Conservation (phyloP, 2,888 invertebrate genomes). For the Stramonita haemastoma region DNA sequence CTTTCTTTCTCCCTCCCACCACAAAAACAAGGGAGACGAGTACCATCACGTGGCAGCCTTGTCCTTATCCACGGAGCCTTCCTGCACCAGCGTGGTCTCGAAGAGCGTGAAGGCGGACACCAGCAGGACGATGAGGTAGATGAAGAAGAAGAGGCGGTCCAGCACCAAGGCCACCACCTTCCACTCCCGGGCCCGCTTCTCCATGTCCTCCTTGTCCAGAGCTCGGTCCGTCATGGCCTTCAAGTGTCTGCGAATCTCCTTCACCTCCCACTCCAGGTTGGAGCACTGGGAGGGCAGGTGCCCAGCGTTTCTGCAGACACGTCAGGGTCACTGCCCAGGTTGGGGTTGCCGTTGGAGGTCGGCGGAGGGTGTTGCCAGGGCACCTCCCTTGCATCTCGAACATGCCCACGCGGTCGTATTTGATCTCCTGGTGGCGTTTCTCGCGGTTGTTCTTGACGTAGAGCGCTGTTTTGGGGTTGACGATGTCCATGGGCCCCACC, state of each 20-base stretch:
- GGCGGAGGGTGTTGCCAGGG: slow-evolving; percentile 2
- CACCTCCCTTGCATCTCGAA: slow-evolving; percentile 59
- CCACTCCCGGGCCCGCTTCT: slow-evolving; percentile 73
- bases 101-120: slow-evolving; percentile 74
- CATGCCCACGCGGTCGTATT: slow-evolving; percentile 64
- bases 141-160: slow-evolving; percentile 74
- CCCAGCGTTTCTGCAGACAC: slow-evolving; percentile 45
- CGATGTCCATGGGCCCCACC: slow-evolving; percentile 46
- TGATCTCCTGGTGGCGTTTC: slow-evolving; percentile 56
- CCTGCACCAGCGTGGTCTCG: slow-evolving; percentile 53
- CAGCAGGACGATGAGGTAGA: slow-evolving; percentile 70
- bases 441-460: slow-evolving; percentile 49
- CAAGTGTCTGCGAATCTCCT: slow-evolving; percentile 69
- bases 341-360: slow-evolving; percentile 43
- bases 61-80: neutral
- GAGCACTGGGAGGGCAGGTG: slow-evolving; percentile 49
- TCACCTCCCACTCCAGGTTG: slow-evolving; percentile 69
- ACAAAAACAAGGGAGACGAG: neutral
- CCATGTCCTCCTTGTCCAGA: slow-evolving; percentile 65
- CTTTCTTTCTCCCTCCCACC: neutral
- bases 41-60: slow-evolving; percentile 11
- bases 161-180: slow-evolving; percentile 74
- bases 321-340: slow-evolving; percentile 38
- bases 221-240: slow-evolving; percentile 64
- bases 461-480: slow-evolving; percentile 30